Base-by-base conservation (phyloP, 2,888 invertebrate species). In the Stenoptilia bipunctidactyla region DNA sequence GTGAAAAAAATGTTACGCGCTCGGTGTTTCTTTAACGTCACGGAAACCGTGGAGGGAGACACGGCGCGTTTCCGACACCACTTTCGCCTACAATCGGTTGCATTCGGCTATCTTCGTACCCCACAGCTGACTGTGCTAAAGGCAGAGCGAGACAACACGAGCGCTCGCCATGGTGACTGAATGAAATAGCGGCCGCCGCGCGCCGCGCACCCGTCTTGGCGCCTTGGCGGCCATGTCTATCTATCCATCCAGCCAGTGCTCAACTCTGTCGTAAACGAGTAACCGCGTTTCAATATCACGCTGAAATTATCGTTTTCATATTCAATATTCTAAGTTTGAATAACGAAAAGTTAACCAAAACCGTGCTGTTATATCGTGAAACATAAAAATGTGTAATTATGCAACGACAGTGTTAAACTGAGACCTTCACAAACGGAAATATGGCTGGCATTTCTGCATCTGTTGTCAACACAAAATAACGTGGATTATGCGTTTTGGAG, bases 401-500 rank as follows among this genome's bases (percentile, higher is more conserved):
- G 34, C 62, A 59, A 56, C 64, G 59, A 67, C 58, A 27, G 49
- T 47, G 39, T 40, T 43, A 47, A 43, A 46, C 49, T 44, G 52
- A 45, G 45, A 50, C 47, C 45, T 25, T 20, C 20, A 20, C 34
- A 51, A 50, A 53, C 58, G 55, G 52, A 55, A 71, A 58, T 52
- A 79, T 82, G 80, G 68, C 63, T 68, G 69, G 66, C 64, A 61
- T 58, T 53, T 55, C 65, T 58, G 68, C 70, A 67, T 73, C 74
- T 69, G 74, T 76, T 75, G 73, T 80, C 76, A 76, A 75, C 66
- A 73, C 67, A 65, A 70, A 76, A 77, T 75, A 77, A 69, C 66
- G 66, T 71, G 76, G 72, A 83, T 77, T 80, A 79, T 77, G 79
- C 82, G 77, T 79, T 79, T 71, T 70, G 71, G 67, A 68, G 63